These are phyloP conservation scores for Diabrotica virgifera DNA, from an alignment of 1,140 invertebrate genomes.

Conservation along the genomic window DNA sequence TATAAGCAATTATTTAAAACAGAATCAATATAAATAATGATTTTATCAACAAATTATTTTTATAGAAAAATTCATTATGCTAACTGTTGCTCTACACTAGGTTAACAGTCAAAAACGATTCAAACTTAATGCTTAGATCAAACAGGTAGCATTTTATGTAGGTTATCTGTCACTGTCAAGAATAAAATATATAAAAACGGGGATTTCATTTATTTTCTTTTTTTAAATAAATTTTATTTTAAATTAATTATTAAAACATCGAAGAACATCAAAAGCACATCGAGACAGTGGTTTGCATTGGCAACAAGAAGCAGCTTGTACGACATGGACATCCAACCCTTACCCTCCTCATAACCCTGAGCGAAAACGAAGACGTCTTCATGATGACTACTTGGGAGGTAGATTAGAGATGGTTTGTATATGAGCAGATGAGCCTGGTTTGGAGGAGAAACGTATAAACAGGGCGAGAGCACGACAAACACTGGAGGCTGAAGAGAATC, in stretches of 20 bases:
- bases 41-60: no score
- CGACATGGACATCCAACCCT: slow-evolving; percentile 48
- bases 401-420: slow-evolving; percentile 25
- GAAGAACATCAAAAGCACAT: not conserved
- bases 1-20: no score
- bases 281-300: not conserved
- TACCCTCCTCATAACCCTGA: slow-evolving; percentile 74
- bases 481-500: slow-evolving; percentile 4
- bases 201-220: no score
- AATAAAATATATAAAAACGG: no score
- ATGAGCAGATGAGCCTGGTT: slow-evolving; percentile 10
- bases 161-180: no score
- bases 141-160: no score
- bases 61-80: no score
- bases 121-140: no score
- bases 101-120: no score
- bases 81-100: no score
- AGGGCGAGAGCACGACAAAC: slow-evolving; percentile 13
- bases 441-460: slow-evolving; percentile 15
- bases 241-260: not conserved
- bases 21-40: no score
- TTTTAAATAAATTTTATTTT: not conserved
- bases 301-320: slow-evolving; percentile 9
- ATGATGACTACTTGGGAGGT: slow-evolving; percentile 46
- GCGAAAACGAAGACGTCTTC: slow-evolving; percentile 76